Conservation (phyloP, 2,113 vertebrate genomes). For the Pagrus major region DNA sequence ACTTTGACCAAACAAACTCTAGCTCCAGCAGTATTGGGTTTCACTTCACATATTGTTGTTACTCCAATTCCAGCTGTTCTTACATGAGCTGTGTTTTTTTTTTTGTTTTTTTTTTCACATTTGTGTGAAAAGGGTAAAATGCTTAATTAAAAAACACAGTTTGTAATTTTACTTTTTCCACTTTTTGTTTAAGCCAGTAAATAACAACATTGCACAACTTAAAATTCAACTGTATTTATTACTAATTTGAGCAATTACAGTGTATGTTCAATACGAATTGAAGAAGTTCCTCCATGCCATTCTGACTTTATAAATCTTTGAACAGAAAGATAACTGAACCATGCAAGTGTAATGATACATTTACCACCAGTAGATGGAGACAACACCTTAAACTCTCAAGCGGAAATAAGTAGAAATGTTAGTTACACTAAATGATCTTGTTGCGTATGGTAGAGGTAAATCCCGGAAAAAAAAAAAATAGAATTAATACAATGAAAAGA, state of each 20-base stretch:
- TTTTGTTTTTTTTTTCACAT: slow-evolving; percentile 17
- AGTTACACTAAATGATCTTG: not conserved
- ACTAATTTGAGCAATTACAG: not conserved
- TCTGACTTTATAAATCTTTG: not conserved
- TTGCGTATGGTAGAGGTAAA: not conserved
- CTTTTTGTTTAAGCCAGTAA: slow-evolving; percentile 21
- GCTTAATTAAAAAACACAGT: not conserved
- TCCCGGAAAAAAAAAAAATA: not conserved
- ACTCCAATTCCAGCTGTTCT: not conserved
- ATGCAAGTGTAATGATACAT: not conserved
- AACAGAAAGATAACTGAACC: not conserved
- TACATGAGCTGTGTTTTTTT: not conserved
- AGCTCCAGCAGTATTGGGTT: not conserved
- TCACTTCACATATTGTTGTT: not conserved
- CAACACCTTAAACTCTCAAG: not conserved
- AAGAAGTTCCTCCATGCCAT: too few relatives aligned
- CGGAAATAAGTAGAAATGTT: not conserved
- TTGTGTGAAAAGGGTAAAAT: not conserved
- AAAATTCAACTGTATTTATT: slow-evolving; percentile 1
- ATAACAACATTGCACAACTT: slow-evolving; percentile 55
- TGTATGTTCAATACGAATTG: not conserved
- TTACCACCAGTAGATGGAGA: slow-evolving; percentile 22
- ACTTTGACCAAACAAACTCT: too few relatives aligned
- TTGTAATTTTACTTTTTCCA: not conserved
- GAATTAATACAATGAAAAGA: not conserved